Conservation (phyloP, 30 jellyfish, hydroid and myxozoan species). For the Hydra vulgaris region DNA sequence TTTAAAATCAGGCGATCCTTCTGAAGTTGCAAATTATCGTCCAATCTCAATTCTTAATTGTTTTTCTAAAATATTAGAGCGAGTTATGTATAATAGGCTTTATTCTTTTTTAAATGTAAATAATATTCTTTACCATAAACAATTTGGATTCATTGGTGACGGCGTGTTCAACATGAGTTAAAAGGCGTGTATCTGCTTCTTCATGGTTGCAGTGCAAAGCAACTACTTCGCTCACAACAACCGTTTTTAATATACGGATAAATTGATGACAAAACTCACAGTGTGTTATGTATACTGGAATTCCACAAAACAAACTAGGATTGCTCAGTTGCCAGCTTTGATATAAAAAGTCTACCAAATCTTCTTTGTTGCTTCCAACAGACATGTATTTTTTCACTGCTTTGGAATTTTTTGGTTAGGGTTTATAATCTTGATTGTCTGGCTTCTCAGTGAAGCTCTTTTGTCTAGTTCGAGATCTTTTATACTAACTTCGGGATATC, state of each 20-base stretch:
- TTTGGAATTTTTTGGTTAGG: too few relatives aligned
- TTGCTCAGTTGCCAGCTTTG: constrained; percentile 24
- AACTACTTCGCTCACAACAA: constrained; percentile 18
- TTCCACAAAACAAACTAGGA: too few relatives aligned
- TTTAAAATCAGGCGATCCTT: too few relatives aligned
- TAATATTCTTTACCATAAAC: too few relatives aligned
- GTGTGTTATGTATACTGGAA: constrained; percentile 25
- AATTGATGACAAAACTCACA: constrained; percentile 33
- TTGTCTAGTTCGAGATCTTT: constrained; percentile 34
- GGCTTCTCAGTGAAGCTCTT: too few relatives aligned
- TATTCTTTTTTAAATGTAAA: too few relatives aligned
- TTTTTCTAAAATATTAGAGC: too few relatives aligned
- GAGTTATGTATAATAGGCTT: too few relatives aligned
- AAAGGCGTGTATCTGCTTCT: constrained; percentile 62
- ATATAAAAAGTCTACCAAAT: constrained; percentile 25
- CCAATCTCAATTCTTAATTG: too few relatives aligned
- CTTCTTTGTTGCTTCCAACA: constrained; percentile 52
- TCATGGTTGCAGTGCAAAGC: constrained; percentile 56
- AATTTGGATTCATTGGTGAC: constrained; percentile 24
- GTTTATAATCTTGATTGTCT: too few relatives aligned
- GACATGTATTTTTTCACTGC: too few relatives aligned
- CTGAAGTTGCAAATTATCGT: too few relatives aligned
- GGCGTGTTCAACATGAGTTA: constrained; percentile 58
- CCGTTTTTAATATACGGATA: constrained; percentile 1
- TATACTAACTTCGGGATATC: constrained; percentile 42